These are phyloP conservation scores for Pristiophorus japonicus DNA, from an alignment of 2,113 vertebrate genomes.

Conservation along the genomic window DNA sequence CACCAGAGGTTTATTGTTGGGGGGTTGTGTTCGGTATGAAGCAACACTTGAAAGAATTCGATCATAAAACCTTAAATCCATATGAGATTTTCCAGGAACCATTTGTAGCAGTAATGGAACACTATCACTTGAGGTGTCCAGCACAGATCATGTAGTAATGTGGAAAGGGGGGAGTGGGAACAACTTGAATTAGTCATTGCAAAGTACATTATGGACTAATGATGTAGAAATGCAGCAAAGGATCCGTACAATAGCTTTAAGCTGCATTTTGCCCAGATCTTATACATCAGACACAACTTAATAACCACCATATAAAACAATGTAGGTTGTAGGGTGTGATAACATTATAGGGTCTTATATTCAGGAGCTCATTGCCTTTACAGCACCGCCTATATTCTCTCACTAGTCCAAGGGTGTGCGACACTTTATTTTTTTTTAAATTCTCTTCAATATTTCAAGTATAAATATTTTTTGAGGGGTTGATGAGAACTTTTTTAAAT, in stretches of 20 bases:
- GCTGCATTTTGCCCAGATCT: background rate
- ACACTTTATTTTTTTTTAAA: background rate
- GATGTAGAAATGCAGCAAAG: background rate
- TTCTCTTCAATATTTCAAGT: background rate
- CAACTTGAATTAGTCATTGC: background rate
- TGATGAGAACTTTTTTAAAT: background rate
- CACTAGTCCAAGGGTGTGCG: background rate
- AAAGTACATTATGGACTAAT: constrained; percentile 11
- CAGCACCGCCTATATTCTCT: background rate
- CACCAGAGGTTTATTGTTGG: constrained; percentile 21
- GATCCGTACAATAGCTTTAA: background rate
- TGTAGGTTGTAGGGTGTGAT: background rate
- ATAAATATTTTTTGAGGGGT: background rate
- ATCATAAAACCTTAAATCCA: constrained; percentile 30
- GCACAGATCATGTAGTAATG: background rate
- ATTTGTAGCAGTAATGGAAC: background rate
- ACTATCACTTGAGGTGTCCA: background rate
- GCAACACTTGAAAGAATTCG: background rate
- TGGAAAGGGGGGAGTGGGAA: background rate
- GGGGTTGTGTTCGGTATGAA: background rate
- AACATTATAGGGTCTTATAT: background rate
- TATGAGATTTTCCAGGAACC: constrained; percentile 10
- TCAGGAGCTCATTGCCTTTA: background rate
- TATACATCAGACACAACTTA: background rate
- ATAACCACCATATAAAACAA: background rate